These are phyloP conservation scores for Acrocephalus scirpaceus DNA, from an alignment of 2,797 vertebrate species.

Conservation along the genomic window DNA sequence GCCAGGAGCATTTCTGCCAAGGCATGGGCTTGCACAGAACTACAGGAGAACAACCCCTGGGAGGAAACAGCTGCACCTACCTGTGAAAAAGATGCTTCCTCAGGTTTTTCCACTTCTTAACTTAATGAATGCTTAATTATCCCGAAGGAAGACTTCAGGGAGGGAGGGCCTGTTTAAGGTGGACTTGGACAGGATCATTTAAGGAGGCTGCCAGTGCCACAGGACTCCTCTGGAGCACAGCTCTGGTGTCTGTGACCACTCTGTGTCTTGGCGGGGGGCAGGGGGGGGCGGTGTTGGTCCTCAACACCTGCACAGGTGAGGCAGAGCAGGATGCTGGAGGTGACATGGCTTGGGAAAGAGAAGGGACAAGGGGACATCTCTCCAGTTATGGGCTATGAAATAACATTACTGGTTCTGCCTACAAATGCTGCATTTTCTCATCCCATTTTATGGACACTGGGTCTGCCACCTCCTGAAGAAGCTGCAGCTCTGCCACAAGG, in stretches of 20 bases:
- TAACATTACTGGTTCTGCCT: neutral
- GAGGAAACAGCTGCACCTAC: constrained; percentile 22
- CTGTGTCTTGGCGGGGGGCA: rapidly evolving
- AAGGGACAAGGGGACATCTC: neutral
- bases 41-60: neutral
- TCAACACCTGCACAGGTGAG: neutral
- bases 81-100: neutral
- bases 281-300: neutral
- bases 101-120: constrained; percentile 25
- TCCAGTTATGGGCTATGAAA: neutral
- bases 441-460: neutral
- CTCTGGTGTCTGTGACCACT: neutral
- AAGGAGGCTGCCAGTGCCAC: neutral
- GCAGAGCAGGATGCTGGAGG: neutral
- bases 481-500: neutral
- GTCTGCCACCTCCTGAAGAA: neutral
- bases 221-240: neutral
- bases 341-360: neutral
- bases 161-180: neutral
- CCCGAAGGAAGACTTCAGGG: neutral
- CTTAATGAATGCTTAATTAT: constrained; percentile 5
- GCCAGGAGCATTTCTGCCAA: neutral
- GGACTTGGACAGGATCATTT: neutral
- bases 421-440: neutral
- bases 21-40: neutral